A percentile compares a stretch with the other conserved stretches of the same genome.
These are phyloP conservation scores for Polydesmus complanatus DNA, from an alignment of 2,888 invertebrate genomes.

Conservation along the genomic window DNA sequence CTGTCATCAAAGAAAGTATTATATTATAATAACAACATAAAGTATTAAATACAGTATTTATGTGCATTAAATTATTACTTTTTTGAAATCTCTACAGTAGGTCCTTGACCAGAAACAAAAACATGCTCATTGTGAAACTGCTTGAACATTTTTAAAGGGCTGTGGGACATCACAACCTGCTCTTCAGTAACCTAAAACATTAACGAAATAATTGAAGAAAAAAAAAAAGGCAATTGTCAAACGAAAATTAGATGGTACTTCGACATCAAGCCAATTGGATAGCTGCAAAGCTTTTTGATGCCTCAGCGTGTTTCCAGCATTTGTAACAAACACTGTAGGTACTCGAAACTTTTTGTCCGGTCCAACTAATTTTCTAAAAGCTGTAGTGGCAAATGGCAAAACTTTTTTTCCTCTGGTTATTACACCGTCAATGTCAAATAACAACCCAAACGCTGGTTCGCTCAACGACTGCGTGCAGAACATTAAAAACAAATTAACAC, in stretches of 20 bases:
- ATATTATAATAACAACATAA: slow-evolving; percentile 2
- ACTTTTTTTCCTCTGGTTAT: slow-evolving; percentile 45
- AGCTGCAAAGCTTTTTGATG: slow-evolving; percentile 44
- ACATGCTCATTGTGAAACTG: slow-evolving; percentile 47
- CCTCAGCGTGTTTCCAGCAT: slow-evolving; percentile 46
- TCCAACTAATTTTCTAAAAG: slow-evolving; percentile 41
- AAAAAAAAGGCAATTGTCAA: slow-evolving; percentile 12
- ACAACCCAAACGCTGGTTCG: slow-evolving; percentile 41
- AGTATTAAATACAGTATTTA: background rate
- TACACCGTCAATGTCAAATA: slow-evolving; percentile 54
- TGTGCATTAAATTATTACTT: slow-evolving; percentile 21
- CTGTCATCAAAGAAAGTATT: slow-evolving; percentile 18
- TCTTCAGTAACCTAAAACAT: slow-evolving; percentile 38
- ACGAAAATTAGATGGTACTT: slow-evolving; percentile 30
- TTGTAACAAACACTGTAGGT: slow-evolving; percentile 49
- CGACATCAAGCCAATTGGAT: slow-evolving; percentile 43
- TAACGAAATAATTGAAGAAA: slow-evolving; percentile 15
- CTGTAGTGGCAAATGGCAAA: slow-evolving; percentile 43
- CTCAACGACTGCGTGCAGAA: too few species aligned
- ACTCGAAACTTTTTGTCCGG: slow-evolving; percentile 42
- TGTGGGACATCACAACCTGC: slow-evolving; percentile 51
- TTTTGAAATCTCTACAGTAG: slow-evolving; percentile 39
- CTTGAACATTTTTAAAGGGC: slow-evolving; percentile 44
- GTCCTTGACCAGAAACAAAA: slow-evolving; percentile 45
- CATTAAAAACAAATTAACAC: too few species aligned